Evolutionary conservation across 2,888 invertebrate genomes (phyloP).

Genomic region (Diadromus collaris): DNA sequence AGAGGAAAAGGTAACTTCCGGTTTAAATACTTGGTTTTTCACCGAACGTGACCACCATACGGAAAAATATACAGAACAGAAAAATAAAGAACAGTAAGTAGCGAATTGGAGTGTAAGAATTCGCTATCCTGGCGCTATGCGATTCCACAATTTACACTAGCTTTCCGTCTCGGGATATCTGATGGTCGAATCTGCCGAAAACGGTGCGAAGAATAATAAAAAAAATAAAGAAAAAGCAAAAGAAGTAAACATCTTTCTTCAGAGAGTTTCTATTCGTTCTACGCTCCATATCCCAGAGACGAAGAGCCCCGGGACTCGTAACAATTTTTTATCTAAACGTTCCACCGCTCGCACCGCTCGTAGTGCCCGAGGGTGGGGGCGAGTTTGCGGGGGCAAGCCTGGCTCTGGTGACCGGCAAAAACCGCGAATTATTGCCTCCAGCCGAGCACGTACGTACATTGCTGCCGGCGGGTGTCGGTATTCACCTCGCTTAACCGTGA

Average conservation of each 20-base stretch:
- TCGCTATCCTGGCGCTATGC: background rate
- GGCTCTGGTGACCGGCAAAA: slow-evolving; percentile 60
- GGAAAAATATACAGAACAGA: no score
- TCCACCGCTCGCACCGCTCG: slow-evolving; percentile 61
- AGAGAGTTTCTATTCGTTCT: slow-evolving; percentile 70
- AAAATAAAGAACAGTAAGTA: no score
- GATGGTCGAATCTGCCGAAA: background rate
- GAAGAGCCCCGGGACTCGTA: slow-evolving; percentile 64
- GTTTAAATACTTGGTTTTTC: no score
- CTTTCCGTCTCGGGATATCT: slow-evolving; percentile 6
- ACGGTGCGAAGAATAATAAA: slow-evolving; percentile 69
- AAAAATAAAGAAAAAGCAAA: slow-evolving; percentile 30
- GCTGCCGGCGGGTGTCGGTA: slow-evolving; percentile 49
- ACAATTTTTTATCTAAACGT: slow-evolving; percentile 73
- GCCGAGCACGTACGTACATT: slow-evolving; percentile 57
- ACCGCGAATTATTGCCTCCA: slow-evolving; percentile 62
- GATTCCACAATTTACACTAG: slow-evolving; percentile 28
- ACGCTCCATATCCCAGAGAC: slow-evolving; percentile 70
- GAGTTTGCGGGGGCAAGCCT: slow-evolving; percentile 51
- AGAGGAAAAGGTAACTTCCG: no score
- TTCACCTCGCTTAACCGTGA: slow-evolving; percentile 56
- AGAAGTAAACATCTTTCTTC: slow-evolving; percentile 52
- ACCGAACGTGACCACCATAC: no score
- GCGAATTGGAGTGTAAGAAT: background rate
- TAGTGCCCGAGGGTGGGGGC: slow-evolving; percentile 55